These are phyloP conservation scores for Nomada hirtipes DNA, from an alignment of 2,888 invertebrate genomes.

Conservation along the genomic window DNA sequence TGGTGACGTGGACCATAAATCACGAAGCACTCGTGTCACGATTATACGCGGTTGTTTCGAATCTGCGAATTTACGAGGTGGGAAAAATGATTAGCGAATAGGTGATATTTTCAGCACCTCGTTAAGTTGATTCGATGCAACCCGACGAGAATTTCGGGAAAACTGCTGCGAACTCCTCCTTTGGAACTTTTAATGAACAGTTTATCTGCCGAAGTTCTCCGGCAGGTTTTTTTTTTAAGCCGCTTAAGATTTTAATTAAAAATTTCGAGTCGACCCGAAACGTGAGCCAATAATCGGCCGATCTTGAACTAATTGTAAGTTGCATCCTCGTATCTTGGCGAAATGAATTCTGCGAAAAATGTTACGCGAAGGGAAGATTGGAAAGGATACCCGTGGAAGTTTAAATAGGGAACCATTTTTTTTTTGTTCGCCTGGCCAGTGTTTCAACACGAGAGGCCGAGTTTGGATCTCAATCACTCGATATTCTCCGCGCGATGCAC, in stretches of 20 bases:
- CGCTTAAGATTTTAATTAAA: conserved; percentile 28
- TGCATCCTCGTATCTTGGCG: neutral
- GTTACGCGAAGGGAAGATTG: too few relatives aligned
- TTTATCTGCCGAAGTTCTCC: neutral
- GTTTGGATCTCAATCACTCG: conserved; percentile 1
- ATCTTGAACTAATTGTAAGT: conserved; percentile 1
- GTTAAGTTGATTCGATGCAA: neutral
- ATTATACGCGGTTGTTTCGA: neutral
- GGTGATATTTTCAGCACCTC: neutral
- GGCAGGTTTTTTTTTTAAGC: neutral
- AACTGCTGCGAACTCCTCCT: neutral
- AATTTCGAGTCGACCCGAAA: neutral
- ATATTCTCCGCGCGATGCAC: neutral
- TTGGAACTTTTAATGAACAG: neutral
- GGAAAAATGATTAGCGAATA: neutral
- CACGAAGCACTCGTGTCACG: neutral
- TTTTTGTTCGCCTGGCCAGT: neutral
- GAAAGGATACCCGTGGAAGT: neutral
- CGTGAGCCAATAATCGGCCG: neutral
- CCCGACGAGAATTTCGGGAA: too few relatives aligned
- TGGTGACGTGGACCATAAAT: neutral
- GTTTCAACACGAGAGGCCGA: neutral
- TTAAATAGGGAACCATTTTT: neutral
- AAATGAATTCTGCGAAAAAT: conserved; percentile 6
- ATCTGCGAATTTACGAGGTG: neutral